Percentiles rank a stretch among this genome's conserved stretches.
These are phyloP conservation scores for Cerceris ruficornis DNA, from an alignment of 2,888 invertebrate species.

Conservation along the genomic window DNA sequence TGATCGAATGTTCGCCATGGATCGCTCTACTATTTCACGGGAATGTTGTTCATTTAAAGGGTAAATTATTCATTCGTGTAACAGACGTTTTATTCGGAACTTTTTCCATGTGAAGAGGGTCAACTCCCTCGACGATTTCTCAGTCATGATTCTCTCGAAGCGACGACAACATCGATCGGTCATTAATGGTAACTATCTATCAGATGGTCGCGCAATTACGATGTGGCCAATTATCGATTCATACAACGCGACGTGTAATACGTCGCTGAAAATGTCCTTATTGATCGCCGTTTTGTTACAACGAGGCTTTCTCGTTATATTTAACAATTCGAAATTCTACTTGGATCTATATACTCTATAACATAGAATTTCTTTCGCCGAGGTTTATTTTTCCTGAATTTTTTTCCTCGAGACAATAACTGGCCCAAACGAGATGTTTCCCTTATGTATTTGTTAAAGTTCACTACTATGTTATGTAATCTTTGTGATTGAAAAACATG, in stretches of 20 bases:
- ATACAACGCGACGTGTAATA: constrained; percentile 4
- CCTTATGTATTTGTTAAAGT: too few species aligned
- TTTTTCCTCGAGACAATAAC: too few species aligned
- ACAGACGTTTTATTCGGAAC: not conserved
- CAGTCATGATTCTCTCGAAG: too few species aligned
- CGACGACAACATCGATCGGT: constrained; percentile 2
- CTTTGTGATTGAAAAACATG: too few species aligned
- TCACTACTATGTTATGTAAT: too few species aligned
- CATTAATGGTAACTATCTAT: constrained; percentile 36
- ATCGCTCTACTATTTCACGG: not conserved
- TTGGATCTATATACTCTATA: too few species aligned
- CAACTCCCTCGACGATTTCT: too few species aligned
- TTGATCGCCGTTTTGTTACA: constrained; percentile 29
- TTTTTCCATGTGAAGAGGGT: too few species aligned
- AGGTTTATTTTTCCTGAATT: too few species aligned
- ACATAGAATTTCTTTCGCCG: too few species aligned
- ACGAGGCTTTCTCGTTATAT: constrained; percentile 11
- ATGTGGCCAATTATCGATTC: constrained; percentile 27
- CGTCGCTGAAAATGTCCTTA: constrained; percentile 24
- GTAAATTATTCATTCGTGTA: not conserved
- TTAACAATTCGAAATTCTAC: not conserved
- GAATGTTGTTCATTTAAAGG: not conserved
- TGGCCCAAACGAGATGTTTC: too few species aligned
- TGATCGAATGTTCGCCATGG: too few species aligned
- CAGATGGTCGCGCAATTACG: constrained; percentile 1